Evolutionary conservation across 2,888 invertebrate genomes (phyloP).

Genomic region (Troilus luridus): DNA sequence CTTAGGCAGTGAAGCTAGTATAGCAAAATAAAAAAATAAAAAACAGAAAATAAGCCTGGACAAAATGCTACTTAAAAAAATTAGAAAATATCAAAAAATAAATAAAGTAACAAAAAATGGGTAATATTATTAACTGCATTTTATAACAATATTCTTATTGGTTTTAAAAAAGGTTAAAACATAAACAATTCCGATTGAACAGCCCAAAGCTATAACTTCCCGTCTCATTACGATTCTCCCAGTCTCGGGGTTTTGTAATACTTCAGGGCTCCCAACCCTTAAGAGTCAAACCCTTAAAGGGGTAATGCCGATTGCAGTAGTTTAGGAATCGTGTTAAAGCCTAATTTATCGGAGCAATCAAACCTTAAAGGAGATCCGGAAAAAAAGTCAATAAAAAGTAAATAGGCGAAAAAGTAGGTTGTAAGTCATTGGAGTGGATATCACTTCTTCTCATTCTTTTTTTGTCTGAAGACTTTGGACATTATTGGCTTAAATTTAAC

Average conservation of each 20-base stretch:
- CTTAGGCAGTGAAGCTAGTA: no score
- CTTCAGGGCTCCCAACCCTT: background rate
- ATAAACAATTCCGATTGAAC: no score
- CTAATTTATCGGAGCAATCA: constrained; percentile 18
- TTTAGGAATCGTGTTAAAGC: background rate
- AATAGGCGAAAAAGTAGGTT: constrained; percentile 26
- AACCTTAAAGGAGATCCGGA: background rate
- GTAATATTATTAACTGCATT: no score
- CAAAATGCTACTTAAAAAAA: no score
- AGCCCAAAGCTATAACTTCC: no score
- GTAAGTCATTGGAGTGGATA: constrained; percentile 36
- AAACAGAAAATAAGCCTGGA: no score
- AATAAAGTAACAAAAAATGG: no score
- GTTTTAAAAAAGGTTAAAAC: no score
- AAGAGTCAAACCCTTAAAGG: background rate
- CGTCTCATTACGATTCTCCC: no score
- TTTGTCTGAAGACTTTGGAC: constrained; percentile 29
- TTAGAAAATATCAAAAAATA: no score
- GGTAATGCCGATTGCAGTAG: background rate
- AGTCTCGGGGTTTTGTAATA: background rate
- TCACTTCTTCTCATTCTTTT: constrained; percentile 17
- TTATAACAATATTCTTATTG: no score
- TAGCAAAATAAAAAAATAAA: no score
- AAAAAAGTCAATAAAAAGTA: constrained; percentile 26
- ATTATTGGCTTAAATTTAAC: constrained; percentile 52